Conservation (phyloP, 2,888 invertebrate species). For the Melinaea menophilus region DNA sequence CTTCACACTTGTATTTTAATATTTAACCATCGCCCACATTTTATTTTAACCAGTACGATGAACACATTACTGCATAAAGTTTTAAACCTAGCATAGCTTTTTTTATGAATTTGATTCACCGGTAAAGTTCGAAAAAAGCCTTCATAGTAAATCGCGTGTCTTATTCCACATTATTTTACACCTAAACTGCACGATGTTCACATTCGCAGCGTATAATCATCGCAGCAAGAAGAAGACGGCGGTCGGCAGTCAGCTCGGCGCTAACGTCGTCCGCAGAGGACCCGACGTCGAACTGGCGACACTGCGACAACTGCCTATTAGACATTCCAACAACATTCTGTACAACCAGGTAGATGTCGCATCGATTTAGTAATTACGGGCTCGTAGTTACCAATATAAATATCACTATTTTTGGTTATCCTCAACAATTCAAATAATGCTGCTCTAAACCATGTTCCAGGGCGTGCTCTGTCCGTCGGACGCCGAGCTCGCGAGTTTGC, state of each 20-base stretch:
- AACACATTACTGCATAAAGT: too few relatives aligned
- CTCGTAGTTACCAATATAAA: neutral
- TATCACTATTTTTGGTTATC: neutral
- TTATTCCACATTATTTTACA: too few relatives aligned
- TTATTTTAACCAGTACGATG: too few relatives aligned
- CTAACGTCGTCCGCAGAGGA: conserved; percentile 63
- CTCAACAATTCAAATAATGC: neutral
- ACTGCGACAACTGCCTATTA: conserved; percentile 89
- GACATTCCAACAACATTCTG: conserved; percentile 90
- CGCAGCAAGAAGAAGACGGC: conserved; percentile 84
- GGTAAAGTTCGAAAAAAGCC: too few relatives aligned
- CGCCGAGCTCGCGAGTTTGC: conserved; percentile 87
- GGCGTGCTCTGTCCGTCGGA: conserved; percentile 79
- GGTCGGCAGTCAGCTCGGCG: conserved; percentile 71
- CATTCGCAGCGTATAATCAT: conserved; percentile 77
- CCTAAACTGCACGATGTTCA: too few relatives aligned
- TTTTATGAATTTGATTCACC: too few relatives aligned
- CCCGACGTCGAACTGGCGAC: conserved; percentile 92
- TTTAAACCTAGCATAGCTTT: too few relatives aligned
- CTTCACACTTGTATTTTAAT: too few relatives aligned
- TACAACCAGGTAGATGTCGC: conserved; percentile 80
- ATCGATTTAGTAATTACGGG: too few relatives aligned
- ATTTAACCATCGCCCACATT: too few relatives aligned
- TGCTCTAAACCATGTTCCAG: conserved; percentile 39
- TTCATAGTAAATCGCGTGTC: too few relatives aligned